These are phyloP conservation scores for Pseudoips prasinana DNA, from an alignment of 2,888 invertebrate genomes.

Conservation along the genomic window DNA sequence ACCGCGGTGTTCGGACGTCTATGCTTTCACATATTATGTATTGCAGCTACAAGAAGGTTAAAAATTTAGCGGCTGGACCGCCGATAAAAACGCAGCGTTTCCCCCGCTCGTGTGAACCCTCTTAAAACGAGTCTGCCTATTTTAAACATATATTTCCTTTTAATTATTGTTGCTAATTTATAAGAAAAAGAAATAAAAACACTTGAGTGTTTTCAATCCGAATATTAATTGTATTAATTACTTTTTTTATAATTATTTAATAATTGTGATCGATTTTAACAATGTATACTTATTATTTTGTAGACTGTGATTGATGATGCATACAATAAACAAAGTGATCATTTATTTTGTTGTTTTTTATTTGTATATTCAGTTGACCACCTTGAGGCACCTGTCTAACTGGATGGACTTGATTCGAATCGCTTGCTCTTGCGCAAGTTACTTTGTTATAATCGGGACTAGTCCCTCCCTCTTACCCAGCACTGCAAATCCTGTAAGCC, in stretches of 20 bases:
- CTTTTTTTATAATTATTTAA: constrained; percentile 26
- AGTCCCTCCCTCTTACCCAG: too few relatives aligned
- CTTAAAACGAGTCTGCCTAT: constrained; percentile 45
- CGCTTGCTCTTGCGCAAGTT: too few relatives aligned
- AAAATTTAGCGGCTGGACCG: constrained; percentile 38
- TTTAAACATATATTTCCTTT: constrained; percentile 36
- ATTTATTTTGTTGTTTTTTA: constrained; percentile 9
- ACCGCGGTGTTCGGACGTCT: too few relatives aligned
- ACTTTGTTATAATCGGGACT: too few relatives aligned
- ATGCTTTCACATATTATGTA: too few relatives aligned
- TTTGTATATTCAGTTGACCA: too few relatives aligned
- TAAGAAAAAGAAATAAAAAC: constrained; percentile 7
- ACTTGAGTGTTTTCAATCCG: constrained; percentile 7
- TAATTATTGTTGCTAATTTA: constrained; percentile 27
- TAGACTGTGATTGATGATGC: constrained; percentile 31
- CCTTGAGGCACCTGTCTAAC: too few relatives aligned
- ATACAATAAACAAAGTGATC: constrained; percentile 24
- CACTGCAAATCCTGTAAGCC: too few relatives aligned
- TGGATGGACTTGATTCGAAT: too few relatives aligned
- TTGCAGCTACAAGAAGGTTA: constrained; percentile 7
- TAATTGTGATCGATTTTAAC: constrained; percentile 39
- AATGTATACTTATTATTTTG: constrained; percentile 21
- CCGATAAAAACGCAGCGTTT: constrained; percentile 41
- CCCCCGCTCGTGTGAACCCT: constrained; percentile 36
- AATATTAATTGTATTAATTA: constrained; percentile 23